These are phyloP conservation scores for Cheilosia vulpina DNA, from an alignment of 2,888 invertebrate species.

Conservation along the genomic window DNA sequence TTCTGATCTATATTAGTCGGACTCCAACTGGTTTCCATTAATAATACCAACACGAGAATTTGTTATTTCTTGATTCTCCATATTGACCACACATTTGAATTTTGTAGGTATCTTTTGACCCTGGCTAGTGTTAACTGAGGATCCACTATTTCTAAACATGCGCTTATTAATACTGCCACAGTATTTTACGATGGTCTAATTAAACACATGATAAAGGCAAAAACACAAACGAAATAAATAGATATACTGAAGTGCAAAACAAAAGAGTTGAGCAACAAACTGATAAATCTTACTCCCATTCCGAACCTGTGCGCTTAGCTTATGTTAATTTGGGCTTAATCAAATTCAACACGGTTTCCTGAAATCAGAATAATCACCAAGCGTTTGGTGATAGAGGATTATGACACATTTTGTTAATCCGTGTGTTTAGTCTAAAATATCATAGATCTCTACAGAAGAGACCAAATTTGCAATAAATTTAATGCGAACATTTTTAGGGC, in stretches of 20 bases:
- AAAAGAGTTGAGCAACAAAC: not conserved
- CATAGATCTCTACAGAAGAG: too few species aligned
- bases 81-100: not conserved
- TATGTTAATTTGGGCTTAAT: constrained; percentile 20
- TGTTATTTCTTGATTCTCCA: constrained; percentile 14
- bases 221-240: not conserved
- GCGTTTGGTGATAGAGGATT: constrained; percentile 9
- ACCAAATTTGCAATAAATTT: not conserved
- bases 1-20: constrained; percentile 6
- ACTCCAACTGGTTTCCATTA: constrained; percentile 14
- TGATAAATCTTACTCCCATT: not conserved
- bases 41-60: constrained; percentile 9
- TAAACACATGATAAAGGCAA: constrained; percentile 24
- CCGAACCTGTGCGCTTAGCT: not conserved
- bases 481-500: too few species aligned
- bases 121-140: constrained; percentile 33
- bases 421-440: not conserved
- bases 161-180: constrained; percentile 48
- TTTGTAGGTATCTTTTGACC: constrained; percentile 26
- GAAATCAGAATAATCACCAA: constrained; percentile 15
- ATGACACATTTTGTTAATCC: constrained; percentile 27
- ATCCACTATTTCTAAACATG: constrained; percentile 41
- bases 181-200: constrained; percentile 58
- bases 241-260: constrained; percentile 11
- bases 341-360: constrained; percentile 11